Evolutionary conservation across 2,113 vertebrate species (phyloP).

Genomic region (Oplegnathus fasciatus): DNA sequence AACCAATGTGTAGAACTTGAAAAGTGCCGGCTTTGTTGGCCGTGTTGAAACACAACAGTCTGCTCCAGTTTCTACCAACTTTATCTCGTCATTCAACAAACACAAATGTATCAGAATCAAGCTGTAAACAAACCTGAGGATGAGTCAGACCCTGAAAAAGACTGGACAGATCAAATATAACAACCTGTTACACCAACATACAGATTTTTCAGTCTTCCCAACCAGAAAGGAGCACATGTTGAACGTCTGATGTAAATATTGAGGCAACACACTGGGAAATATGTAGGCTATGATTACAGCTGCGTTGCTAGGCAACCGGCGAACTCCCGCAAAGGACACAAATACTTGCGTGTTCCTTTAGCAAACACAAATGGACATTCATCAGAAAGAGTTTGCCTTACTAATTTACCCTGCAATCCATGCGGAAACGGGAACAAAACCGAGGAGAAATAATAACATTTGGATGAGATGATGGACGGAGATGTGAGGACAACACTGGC

Average conservation of each 20-base stretch:
- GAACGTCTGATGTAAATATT: neutral
- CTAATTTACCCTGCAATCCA: neutral
- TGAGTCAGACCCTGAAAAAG: neutral
- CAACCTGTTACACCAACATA: neutral
- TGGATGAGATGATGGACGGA: neutral
- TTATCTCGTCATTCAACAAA: neutral
- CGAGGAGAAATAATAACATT: neutral
- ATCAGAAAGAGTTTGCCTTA: neutral
- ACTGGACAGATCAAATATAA: neutral
- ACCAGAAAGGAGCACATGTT: neutral
- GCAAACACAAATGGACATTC: neutral
- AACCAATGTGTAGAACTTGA: neutral
- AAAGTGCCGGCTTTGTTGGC: neutral
- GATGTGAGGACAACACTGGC: neutral
- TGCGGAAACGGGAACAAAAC: neutral
- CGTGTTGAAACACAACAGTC: no score
- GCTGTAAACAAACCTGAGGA: neutral
- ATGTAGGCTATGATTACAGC: neutral
- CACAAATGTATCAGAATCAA: neutral
- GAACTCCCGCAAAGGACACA: neutral
- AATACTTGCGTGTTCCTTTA: neutral
- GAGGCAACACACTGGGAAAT: neutral
- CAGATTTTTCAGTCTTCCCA: neutral
- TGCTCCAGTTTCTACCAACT: neutral
- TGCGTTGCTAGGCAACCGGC: neutral